Evolutionary conservation across 1,140 invertebrate genomes (phyloP).

Genomic region (Pentalonia nigronervosa): DNA sequence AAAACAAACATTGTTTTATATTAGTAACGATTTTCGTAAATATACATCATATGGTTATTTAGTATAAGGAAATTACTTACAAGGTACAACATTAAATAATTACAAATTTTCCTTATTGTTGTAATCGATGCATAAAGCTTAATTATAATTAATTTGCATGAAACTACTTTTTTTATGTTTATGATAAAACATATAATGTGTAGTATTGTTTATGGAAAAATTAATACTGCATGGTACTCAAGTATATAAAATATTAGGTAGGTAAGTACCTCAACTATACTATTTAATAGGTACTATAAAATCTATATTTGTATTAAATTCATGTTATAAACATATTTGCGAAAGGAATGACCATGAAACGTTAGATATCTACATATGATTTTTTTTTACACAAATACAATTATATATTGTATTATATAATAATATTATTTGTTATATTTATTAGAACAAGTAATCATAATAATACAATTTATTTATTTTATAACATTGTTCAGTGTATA

Average conservation of each 20-base stretch:
- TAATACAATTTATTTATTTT: background rate
- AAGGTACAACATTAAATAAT: background rate
- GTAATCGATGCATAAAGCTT: background rate
- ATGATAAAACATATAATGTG: background rate
- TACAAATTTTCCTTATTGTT: background rate
- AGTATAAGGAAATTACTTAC: background rate
- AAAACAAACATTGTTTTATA: background rate
- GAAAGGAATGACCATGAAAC: slow-evolving; percentile 26
- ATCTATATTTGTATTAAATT: background rate
- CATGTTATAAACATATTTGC: background rate
- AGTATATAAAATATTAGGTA: background rate
- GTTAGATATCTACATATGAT: background rate
- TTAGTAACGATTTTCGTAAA: background rate
- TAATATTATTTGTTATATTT: background rate
- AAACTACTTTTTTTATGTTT: background rate
- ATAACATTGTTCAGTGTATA: background rate
- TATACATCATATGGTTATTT: background rate
- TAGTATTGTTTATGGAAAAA: background rate
- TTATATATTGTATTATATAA: too few species aligned
- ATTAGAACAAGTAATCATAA: background rate
- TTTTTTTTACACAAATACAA: background rate
- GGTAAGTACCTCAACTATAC: background rate
- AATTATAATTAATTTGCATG: background rate
- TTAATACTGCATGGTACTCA: background rate
- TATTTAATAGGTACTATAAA: background rate